Evolutionary conservation across 2,888 invertebrate species (phyloP), one percentile per base, ranked within the genome.

Genomic region (Apamea anceps): DNA sequence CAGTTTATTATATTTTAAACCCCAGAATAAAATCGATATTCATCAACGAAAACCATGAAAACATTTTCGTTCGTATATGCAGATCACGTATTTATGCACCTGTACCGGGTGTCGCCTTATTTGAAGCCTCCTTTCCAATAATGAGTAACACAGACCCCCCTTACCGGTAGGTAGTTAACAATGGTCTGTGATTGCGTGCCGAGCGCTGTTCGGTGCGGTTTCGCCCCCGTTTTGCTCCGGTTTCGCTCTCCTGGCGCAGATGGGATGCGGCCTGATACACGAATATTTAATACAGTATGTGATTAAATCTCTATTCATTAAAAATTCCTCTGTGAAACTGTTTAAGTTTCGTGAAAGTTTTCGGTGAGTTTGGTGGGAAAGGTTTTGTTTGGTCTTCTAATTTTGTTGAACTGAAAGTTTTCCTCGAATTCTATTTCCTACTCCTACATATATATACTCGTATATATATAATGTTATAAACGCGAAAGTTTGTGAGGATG

Each of bases 131-230:
- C 76, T 80, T 80, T 82, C 66, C 65, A 62, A 86, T 85, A 88
- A 88, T 87, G 84, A 88, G 85, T 82, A 74, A 45, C 78, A 76
- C 67, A 63, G 78, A 60, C 80, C 67, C 75, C 67, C 37, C 48
- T 54, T 70, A 65, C 77, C 32, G 84, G 75, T 86, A 75, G 84
- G 85, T 83, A 82, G 84, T 75, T 83, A 90, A 94, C 95, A 95
- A 94, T 94, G 90, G 93, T 81, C 90, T 87, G 87, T 95, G 94
- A 95, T 95, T 95, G 95, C 94, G 93, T 90, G 91, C 87, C 92
- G 89, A 85, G 89, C 89, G 83, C 88, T 76, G 81, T 86, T 88
- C 90, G 88, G 81, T 94, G 95, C 90, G 95, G 95, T 95, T 91
- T 86, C 88, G 75, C 88, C 89, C 92, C 91, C 37, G 71, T 57